These are phyloP conservation scores for Andrena haemorrhoa DNA, from an alignment of 2,888 invertebrate genomes.

Conservation along the genomic window DNA sequence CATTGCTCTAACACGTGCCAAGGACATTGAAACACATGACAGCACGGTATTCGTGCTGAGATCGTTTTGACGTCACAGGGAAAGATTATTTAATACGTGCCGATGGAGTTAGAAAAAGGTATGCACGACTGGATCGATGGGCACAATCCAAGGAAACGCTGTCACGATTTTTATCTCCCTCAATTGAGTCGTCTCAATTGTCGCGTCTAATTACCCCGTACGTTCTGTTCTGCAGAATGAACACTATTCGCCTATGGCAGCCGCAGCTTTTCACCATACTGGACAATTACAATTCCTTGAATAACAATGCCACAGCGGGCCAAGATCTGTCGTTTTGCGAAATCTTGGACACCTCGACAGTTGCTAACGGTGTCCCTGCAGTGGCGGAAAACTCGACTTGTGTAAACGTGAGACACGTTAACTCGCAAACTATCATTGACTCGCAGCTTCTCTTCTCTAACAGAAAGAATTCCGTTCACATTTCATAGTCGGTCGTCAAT, in stretches of 20 bases:
- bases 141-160: background rate
- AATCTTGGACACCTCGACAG: constrained; percentile 73
- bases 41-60: background rate
- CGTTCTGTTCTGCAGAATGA: constrained; percentile 86
- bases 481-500: constrained; percentile 48
- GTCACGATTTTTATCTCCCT: background rate
- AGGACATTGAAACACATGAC: background rate
- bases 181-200: background rate
- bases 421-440: no score
- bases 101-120: background rate
- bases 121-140: background rate
- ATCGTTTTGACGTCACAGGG: background rate
- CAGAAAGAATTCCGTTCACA: background rate
- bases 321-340: constrained; percentile 75
- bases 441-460: no score
- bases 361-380: background rate
- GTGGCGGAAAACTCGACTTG: constrained; percentile 23
- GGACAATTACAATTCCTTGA: constrained; percentile 55
- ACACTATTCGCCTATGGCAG: constrained; percentile 94
- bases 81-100: background rate
- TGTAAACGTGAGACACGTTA: constrained; percentile 37
- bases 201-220: background rate
- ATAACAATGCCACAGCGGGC: constrained; percentile 21
- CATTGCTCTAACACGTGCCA: background rate
- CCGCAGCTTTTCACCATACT: constrained; percentile 92